phyloP scores from a whole-genome alignment of 2,888 invertebrate species.

The Yponomeuta cagnagella region DNA sequence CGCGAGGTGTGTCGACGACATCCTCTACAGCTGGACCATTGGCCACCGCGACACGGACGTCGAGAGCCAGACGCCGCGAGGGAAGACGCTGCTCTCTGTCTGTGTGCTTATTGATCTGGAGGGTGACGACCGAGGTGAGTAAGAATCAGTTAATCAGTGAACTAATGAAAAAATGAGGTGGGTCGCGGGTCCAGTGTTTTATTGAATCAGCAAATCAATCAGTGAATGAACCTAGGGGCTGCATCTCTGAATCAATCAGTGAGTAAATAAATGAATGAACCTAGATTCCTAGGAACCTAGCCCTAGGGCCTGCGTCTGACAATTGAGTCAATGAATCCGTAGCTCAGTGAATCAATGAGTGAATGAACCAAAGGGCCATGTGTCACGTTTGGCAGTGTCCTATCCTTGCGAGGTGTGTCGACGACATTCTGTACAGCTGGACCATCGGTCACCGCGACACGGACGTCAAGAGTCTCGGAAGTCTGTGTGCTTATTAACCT shows the following conservation, averaged over 20 bases:
- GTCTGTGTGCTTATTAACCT: constrained; percentile 71
- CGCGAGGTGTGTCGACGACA: constrained; percentile 61
- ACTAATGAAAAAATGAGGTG: too few species aligned
- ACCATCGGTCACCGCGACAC: constrained; percentile 65
- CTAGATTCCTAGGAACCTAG: too few species aligned
- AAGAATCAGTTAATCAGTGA: neutral
- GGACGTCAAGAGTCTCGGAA: constrained; percentile 43
- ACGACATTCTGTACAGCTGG: constrained; percentile 70
- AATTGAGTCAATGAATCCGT: too few species aligned
- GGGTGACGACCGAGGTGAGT: constrained; percentile 48
- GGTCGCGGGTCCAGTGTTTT: too few species aligned
- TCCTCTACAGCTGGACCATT: constrained; percentile 72
- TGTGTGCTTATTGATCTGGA: constrained; percentile 71
- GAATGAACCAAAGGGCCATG: constrained; percentile 35
- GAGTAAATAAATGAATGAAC: too few species aligned
- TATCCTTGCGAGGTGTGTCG: constrained; percentile 62
- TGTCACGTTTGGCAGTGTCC: constrained; percentile 74
- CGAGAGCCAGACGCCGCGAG: constrained; percentile 54
- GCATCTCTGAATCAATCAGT: too few species aligned
- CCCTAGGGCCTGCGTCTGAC: too few species aligned
- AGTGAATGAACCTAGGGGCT: too few species aligned
- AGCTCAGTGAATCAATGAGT: too few species aligned
- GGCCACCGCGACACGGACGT: constrained; percentile 59
- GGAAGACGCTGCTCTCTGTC: constrained; percentile 63
- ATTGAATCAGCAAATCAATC: too few species aligned